A percentile compares a stretch with the other conserved stretches of the same genome.
These are phyloP conservation scores for Gobionotothen gibberifrons DNA, from an alignment of 2,797 vertebrate genomes.

Conservation along the genomic window DNA sequence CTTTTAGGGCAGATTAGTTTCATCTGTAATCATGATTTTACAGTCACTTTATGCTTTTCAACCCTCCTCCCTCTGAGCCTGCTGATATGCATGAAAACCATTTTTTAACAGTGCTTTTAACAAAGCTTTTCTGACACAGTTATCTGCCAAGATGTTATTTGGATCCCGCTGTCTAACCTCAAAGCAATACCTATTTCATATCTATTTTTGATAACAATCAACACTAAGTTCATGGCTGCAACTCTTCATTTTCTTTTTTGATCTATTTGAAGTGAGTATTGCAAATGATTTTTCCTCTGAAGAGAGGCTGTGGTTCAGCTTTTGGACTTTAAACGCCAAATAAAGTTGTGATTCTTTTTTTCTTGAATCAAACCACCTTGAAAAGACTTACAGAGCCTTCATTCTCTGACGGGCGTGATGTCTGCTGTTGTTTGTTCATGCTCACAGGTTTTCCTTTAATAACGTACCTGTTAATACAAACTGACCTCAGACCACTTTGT, in stretches of 20 bases:
- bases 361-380: conserved; percentile 39
- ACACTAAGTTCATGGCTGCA: conserved; percentile 16
- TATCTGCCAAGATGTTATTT: conserved; percentile 26
- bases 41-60: conserved; percentile 4
- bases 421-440: conserved; percentile 45
- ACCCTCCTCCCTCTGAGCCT: conserved; percentile 21
- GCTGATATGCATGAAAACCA: conserved; percentile 1
- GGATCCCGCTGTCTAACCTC: conserved; percentile 18
- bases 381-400: conserved; percentile 35
- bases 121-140: conserved; percentile 40
- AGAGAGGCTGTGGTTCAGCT: conserved; percentile 4
- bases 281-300: background rate
- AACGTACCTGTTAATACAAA: conserved; percentile 67
- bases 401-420: conserved; percentile 23
- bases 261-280: conserved; percentile 24
- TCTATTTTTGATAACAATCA: conserved; percentile 52
- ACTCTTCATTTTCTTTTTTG: conserved; percentile 33
- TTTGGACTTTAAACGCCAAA: conserved; percentile 20
- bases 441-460: conserved; percentile 58
- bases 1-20: conserved; percentile 51
- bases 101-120: conserved; percentile 4
- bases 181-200: conserved; percentile 34
- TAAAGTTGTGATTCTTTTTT: conserved; percentile 28
- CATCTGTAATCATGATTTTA: conserved; percentile 46
- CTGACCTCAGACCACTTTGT: conserved; percentile 64